Evolutionary conservation across 2,113 vertebrate species (phyloP).

Genomic region (Larimichthys polyactis): DNA sequence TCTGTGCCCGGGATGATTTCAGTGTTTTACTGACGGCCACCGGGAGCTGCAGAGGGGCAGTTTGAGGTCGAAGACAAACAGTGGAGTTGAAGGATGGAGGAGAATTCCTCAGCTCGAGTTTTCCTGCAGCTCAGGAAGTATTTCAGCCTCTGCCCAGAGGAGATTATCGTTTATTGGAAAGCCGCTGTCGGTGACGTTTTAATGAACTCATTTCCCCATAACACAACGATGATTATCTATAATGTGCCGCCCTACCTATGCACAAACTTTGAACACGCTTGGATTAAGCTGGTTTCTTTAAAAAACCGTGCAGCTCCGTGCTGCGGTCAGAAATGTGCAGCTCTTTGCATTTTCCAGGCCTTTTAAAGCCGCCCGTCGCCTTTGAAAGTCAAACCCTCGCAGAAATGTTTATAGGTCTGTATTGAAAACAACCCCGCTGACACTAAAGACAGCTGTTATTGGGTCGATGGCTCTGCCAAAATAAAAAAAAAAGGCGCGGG

Average conservation of each 20-base stretch:
- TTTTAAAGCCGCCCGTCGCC: slow-evolving; percentile 28
- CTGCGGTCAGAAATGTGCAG: slow-evolving; percentile 48
- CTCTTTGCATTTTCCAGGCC: slow-evolving; percentile 49
- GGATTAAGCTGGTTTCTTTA: slow-evolving; percentile 13
- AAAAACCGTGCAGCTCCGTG: slow-evolving; percentile 7
- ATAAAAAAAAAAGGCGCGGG: slow-evolving; percentile 1
- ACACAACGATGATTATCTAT: background rate
- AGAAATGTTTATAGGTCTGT: slow-evolving; percentile 64
- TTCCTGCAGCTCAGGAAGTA: slow-evolving; percentile 49
- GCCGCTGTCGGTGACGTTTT: slow-evolving; percentile 1
- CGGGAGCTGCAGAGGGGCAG: slow-evolving; percentile 25
- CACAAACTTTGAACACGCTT: background rate
- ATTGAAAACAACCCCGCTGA: slow-evolving; percentile 60
- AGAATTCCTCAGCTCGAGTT: slow-evolving; percentile 24
- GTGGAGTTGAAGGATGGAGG: slow-evolving; percentile 16
- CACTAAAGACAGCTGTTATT: slow-evolving; percentile 67
- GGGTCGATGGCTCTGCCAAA: slow-evolving; percentile 38
- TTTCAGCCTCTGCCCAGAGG: slow-evolving; percentile 22
- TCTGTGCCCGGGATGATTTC: slow-evolving; percentile 1
- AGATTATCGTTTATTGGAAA: slow-evolving; percentile 25
- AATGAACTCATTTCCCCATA: slow-evolving; percentile 16
- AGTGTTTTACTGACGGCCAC: slow-evolving; percentile 25
- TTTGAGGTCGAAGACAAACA: slow-evolving; percentile 59
- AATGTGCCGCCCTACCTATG: slow-evolving; percentile 3
- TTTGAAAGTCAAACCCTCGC: slow-evolving; percentile 50